Base-by-base conservation (phyloP, 1,140 invertebrate genomes). In the Trachymyrmex septentrionalis region DNA sequence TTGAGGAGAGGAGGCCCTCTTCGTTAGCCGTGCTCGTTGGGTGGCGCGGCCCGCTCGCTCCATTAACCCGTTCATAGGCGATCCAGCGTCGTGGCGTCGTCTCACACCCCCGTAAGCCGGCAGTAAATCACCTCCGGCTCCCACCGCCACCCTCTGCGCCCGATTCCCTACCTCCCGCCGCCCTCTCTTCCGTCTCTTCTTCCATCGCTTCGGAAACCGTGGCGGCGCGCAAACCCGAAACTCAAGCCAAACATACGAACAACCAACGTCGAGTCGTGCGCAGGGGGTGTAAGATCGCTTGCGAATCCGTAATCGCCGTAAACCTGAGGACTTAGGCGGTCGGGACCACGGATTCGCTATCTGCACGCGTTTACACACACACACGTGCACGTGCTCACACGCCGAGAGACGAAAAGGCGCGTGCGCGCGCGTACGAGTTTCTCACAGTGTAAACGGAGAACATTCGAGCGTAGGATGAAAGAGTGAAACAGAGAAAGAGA, bases 31-130 rank as follows among this genome's bases (percentile, higher is more conserved):
- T 85, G 78, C 78, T 90, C 59, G 84, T 67, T 63, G 55, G 87
- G 73, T 85, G 59, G 59, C 57, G 71, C 48, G 84, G 75, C 67
- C 57, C 78, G 75, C 64, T 90, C 93, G 93, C 92, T 92, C 94
- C 93, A 95, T 95, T 95, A 95, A 95, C 93, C 93, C 92, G 92
- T 94, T 95, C 94, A 94, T 94, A 93, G 94, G 90, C 93, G 91
- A 93, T 92, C 92, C 84, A 90, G 86, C 88, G 90, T 90, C 87
- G 92, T 86, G 90, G 92, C 91, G 76, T 90, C 80, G 86, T 91
- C 85, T 87, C 90, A 90, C 89, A 87, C 91, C 85, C 88, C 90
- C 85, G 55, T 95, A 95, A 95, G 93, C 94, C 91, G 80, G 89
- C 73, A 92, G 72, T 95, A 95, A 95, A 95, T 95, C 94, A 94